Conservation (phyloP, 1,140 invertebrate genomes). For the Drosophila neocordata region DNA sequence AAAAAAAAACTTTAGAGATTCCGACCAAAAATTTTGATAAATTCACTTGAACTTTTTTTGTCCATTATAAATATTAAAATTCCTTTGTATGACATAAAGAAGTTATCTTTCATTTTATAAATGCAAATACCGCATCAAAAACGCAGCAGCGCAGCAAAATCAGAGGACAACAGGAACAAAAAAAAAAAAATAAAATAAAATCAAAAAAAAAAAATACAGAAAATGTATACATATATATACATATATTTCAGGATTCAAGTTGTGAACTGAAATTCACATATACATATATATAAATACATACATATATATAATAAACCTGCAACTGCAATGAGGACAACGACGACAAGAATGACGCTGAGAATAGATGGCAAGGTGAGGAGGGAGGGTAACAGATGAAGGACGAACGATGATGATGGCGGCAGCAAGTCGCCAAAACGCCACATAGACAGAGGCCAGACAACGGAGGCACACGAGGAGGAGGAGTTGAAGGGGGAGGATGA, state of each 20-base stretch:
- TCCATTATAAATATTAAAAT: conserved; percentile 62
- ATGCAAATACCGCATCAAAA: conserved; percentile 65
- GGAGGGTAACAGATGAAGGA: not conserved
- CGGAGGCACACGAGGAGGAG: conserved; percentile 8
- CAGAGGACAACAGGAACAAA: conserved; percentile 44
- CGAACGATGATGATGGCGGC: conserved; percentile 56
- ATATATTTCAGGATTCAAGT: conserved; percentile 54
- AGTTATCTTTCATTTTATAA: conserved; percentile 56
- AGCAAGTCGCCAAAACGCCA: conserved; percentile 44
- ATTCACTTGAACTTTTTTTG: conserved; percentile 11
- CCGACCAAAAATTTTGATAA: not conserved
- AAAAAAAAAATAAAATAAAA: not conserved
- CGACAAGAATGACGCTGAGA: conserved; percentile 3
- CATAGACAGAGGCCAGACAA: conserved; percentile 67
- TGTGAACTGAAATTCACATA: conserved; percentile 59
- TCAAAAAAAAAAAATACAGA: conserved; percentile 12
- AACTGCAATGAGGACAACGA: conserved; percentile 14
- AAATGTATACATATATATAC: conserved; percentile 47
- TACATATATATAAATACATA: not conserved
- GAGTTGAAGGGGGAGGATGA: not conserved
- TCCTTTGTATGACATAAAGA: conserved; percentile 56
- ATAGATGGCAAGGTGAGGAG: not conserved
- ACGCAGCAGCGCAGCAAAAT: conserved; percentile 37
- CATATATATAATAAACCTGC: conserved; percentile 26
- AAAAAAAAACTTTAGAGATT: not conserved